phyloP scores from a whole-genome alignment of 2,797 vertebrate species.

The Phaenicophaeus curvirostris region DNA sequence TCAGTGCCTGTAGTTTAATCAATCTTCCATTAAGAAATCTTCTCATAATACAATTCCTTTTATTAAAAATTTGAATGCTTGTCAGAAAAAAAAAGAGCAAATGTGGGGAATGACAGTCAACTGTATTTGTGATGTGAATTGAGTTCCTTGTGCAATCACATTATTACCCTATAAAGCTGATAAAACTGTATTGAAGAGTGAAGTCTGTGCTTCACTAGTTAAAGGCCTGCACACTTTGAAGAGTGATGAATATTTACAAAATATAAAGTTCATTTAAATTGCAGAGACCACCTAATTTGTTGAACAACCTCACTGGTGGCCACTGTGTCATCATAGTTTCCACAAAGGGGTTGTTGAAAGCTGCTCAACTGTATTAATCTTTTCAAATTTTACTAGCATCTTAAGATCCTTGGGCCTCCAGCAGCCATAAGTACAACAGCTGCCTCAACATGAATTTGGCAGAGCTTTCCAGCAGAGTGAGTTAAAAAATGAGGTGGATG shows the following conservation, averaged over 20 bases:
- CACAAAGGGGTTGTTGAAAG: slow-evolving; percentile 41
- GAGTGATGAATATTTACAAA: not conserved
- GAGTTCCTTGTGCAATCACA: not conserved
- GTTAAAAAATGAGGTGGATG: not conserved
- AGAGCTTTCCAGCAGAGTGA: not conserved
- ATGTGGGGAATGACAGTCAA: not conserved
- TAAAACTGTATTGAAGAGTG: not conserved
- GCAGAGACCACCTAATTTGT: slow-evolving; percentile 36
- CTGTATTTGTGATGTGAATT: not conserved
- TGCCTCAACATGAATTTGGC: slow-evolving; percentile 45
- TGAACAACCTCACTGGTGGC: slow-evolving; percentile 9
- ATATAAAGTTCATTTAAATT: not conserved
- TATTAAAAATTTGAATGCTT: not conserved
- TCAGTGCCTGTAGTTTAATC: not conserved
- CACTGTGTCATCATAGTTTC: slow-evolving; percentile 17
- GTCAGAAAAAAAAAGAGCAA: not conserved
- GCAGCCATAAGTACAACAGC: slow-evolving; percentile 10
- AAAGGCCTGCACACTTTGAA: not conserved
- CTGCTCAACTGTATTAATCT: slow-evolving; percentile 40
- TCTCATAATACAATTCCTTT: not conserved
- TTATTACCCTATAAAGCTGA: not conserved
- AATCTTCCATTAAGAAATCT: not conserved
- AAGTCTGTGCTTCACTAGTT: not conserved
- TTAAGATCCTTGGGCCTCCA: slow-evolving; percentile 26
- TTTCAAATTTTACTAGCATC: slow-evolving; percentile 34